Base-by-base conservation (phyloP, 1,140 invertebrate genomes). In the Polypedilum pembai region DNA sequence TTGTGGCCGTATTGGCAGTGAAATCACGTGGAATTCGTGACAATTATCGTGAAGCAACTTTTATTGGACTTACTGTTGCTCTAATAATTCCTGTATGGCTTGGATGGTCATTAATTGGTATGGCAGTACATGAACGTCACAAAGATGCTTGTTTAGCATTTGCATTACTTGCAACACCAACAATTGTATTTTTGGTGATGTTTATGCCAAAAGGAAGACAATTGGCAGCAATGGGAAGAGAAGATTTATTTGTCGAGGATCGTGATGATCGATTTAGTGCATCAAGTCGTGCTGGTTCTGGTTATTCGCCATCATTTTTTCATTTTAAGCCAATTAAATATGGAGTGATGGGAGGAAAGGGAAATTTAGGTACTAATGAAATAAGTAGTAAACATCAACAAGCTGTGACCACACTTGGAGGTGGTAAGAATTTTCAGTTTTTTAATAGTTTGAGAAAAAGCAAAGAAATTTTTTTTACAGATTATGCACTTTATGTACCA, bases 131-230 rank as follows among this genome's bases (percentile, higher is more conserved):
- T 41, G 90, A 92, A 76, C 84, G 88, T 73, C 90, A 92, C 78
- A 88, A 91, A 73, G 94, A 96, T 80, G 93, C 92, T 0, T 94
- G 93, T 83, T 85, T 95, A 0, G 94, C 92, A 0, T 94, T 93
- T 78, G 95, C 94, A 0, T 83, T 96, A 17, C 86, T 95, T 10
- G 87, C 90, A 40, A 94, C 92, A 7, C 90, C 93, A 33, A 87
- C 90, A 1, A 87, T 94, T 8, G 89, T 95, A 10, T 94, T 97
- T 80, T 86, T 95, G 72, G 88, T 94, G 10, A 96, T 97, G 94
- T 98, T 97, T 82, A 90, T 95, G 82, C 94, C 94, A 1, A 96
- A 96, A 84, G 92, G 92, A 63, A 85, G 94, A n/a, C 93, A 95
- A 77, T 82, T 96, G 79, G 93, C 94, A 0, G 94, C 93, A 8